Evolutionary conservation across 2,888 invertebrate genomes (phyloP), one percentile per base, ranked within the genome.

Genomic region (Dryadula phaetusa): DNA sequence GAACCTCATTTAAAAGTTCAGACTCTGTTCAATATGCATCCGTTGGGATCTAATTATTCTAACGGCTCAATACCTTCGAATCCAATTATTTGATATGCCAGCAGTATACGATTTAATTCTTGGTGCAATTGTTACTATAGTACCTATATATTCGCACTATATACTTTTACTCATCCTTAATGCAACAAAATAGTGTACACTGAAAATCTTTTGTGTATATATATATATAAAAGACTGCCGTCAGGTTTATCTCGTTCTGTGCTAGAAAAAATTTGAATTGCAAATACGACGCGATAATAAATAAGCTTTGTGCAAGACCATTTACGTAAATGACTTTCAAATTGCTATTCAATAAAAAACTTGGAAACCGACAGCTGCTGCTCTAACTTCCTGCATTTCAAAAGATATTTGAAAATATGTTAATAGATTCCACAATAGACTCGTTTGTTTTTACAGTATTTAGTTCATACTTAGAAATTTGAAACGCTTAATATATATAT

Each of bases 201-300:
- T 54, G n/a, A 34, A 22, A 32, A 54, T 34, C n/a, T 37, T n/a
- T 2, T 58, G 16, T 8, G 7, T 44, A 28, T 44, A 44, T 44
- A 44, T 3, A 3, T 28, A 6, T 22, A 49, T 16, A 44, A 44
- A 18, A 44, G 28, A 44, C 18, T 42, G 10, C 6, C 16, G 16
- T 16, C 28, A 32, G 42, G 42, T 42, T 60, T 60, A 42, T 60
- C 60, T 60, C 32, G 60, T 60, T 60, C 8, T 60, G 18, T 46
- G 28, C 44, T 18, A 44, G 44, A 42, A 40, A 25, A 18, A 42
- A 60, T 60, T 60, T 60, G 28, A 60, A 60, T 60, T 60, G 60
- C 44, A 60, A 60, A 60, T 60, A 44, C 44, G 28, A 42, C 20
- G 32, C 60, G 60, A 60, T 46, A 60, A 60, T 44, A 60, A 44